Evolutionary conservation across 1,140 invertebrate species (phyloP), one percentile per base, ranked within the genome.

Genomic region (Brachionus rubens): DNA sequence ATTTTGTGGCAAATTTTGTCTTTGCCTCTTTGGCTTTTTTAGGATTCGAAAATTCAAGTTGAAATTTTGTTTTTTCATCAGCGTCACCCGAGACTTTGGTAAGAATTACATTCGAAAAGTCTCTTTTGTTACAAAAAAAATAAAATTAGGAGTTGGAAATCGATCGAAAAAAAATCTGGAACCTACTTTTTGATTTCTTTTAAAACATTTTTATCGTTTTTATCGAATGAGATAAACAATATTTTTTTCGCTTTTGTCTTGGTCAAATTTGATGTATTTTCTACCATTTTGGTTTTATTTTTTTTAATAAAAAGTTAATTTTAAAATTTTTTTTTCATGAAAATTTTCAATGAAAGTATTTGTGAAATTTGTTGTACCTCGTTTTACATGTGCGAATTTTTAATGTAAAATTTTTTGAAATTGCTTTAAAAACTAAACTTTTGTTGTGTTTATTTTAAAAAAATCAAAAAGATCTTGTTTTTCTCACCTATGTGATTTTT

Each of bases 231-330:
- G 2, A 43, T 43, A 43, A 65, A 65, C 1, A 65, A 19, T 10
- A 65, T 19, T 65, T 65, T 65, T 65, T 65, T 65, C 14, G 59
- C 59, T 41, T 65, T 65, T 10, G 59, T 65, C 24, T 65, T 65
- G 59, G 59, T 65, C 59, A 65, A 43, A 46, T 19, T 19, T 0
- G 54, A 59, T 33, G 16, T 59, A n/a, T 59, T 59, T 59, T 59
- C 54, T 36, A 59, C 54, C 54, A 59, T 59, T 59, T 59, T 59
- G 19, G 19, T 59, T 59, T 3, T 16, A 59, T 19, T 59, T 59
- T 59, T 54, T 54, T 52, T n/a, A n/a, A n/a, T n/a, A 36, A 30
- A 28, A 19, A 36, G 12, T 36, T 59, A 33, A 33, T 59, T 36
- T 59, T 36, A 16, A 59, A 33, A 16, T 16, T 9, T 40, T 33